A percentile compares a stretch with the other conserved stretches of the same genome.
Evolutionary conservation across 2,888 invertebrate species (phyloP).

Genomic region (Hydropsyche betteni): DNA sequence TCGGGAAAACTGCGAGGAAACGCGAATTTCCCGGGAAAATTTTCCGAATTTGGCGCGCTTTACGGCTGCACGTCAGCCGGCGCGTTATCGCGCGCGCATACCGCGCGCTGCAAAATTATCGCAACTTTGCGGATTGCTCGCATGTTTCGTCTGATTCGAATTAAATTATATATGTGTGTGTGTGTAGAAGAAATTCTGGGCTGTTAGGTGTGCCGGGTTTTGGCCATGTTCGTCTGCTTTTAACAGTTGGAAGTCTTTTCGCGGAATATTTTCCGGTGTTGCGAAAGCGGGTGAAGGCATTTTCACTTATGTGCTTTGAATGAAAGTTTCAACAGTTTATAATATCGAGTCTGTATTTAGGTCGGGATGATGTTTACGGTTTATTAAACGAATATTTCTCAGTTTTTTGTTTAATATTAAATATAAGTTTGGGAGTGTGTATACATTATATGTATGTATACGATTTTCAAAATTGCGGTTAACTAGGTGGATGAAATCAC

Average conservation of each 20-base stretch:
- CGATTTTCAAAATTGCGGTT: too few relatives aligned
- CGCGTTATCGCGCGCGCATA: not conserved
- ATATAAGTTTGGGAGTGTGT: too few relatives aligned
- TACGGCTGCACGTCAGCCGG: not conserved
- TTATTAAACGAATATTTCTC: too few relatives aligned
- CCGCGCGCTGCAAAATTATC: constrained; percentile 11
- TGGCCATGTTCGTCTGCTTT: not conserved
- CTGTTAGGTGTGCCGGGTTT: not conserved
- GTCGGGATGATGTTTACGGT: too few relatives aligned
- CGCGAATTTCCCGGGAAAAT: constrained; percentile 6
- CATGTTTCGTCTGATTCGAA: constrained; percentile 1
- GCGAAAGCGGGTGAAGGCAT: not conserved
- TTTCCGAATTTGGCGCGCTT: constrained; percentile 10
- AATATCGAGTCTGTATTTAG: too few relatives aligned
- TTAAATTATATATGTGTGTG: constrained; percentile 4
- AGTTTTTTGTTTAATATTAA: too few relatives aligned
- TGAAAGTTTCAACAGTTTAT: too few relatives aligned
- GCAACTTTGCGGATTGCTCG: constrained; percentile 15
- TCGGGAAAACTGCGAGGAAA: not conserved
- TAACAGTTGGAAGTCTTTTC: not conserved
- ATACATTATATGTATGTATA: too few relatives aligned
- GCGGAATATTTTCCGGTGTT: not conserved
- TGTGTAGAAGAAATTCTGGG: not conserved
- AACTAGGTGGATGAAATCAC: too few relatives aligned
- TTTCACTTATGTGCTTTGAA: not conserved